Conservation (phyloP, 2,797 vertebrate species). For the Babyrousa celebensis region DNA sequence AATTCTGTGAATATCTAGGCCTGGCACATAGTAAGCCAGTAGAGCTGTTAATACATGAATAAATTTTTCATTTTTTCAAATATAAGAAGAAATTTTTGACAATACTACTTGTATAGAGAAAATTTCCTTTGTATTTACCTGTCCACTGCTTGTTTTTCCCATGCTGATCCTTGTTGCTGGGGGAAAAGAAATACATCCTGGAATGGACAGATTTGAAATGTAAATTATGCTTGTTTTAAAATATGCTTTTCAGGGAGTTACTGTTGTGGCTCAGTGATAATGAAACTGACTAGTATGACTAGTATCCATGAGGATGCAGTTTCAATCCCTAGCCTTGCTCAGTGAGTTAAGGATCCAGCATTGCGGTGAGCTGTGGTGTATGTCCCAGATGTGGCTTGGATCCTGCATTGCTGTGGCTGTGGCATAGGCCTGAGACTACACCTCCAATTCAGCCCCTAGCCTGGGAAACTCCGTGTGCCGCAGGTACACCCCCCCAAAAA, state of each 20-base stretch:
- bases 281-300: too few relatives aligned
- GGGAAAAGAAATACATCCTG: not conserved
- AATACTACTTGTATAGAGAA: not conserved
- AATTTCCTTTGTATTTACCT: not conserved
- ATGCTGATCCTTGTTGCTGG: not conserved
- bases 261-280: too few relatives aligned
- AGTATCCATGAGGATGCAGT: too few relatives aligned
- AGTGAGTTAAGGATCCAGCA: too few relatives aligned
- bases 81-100: not conserved
- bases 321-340: too few relatives aligned
- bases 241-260: not conserved
- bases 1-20: conserved; percentile 23
- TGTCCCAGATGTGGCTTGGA: too few relatives aligned
- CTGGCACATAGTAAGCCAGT: not conserved
- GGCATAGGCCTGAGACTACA: too few relatives aligned
- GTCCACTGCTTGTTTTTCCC: not conserved
- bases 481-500: too few relatives aligned
- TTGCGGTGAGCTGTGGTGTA: too few relatives aligned
- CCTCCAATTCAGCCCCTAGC: too few relatives aligned
- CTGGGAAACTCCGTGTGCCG: too few relatives aligned
- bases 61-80: not conserved
- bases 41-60: not conserved
- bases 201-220: not conserved
- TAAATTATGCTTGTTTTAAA: conserved; percentile 6
- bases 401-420: too few relatives aligned